phyloP scores from a whole-genome alignment of 2,113 vertebrate genomes.

The Tragelaphus strepsiceros region DNA sequence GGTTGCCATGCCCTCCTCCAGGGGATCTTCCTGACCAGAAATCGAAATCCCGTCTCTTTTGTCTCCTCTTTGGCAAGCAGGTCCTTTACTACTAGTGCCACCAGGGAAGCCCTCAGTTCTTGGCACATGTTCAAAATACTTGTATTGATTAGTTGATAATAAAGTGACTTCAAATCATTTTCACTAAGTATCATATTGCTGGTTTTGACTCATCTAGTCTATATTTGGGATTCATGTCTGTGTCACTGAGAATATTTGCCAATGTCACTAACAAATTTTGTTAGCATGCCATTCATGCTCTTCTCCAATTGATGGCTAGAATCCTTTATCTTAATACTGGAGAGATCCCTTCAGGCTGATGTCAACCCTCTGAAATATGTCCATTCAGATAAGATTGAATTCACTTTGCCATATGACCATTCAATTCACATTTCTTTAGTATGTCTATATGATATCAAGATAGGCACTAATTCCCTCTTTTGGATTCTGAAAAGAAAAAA shows the following conservation, averaged over 20 bases:
- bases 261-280: not conserved
- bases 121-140: not conserved
- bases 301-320: not conserved
- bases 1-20: not conserved
- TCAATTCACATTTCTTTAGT: not conserved
- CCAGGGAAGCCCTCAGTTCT: not conserved
- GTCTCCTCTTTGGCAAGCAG: not conserved
- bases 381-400: conserved; percentile 18
- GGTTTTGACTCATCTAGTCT: not conserved
- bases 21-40: not conserved
- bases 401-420: not conserved
- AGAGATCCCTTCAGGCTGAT: not conserved
- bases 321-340: not conserved
- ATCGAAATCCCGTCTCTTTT: fast-evolving
- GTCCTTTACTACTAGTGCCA: not conserved
- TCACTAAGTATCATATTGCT: not conserved
- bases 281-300: not conserved
- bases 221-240: not conserved
- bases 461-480: not conserved
- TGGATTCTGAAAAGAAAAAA: not conserved
- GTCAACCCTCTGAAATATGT: not conserved
- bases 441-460: not conserved
- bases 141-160: not conserved
- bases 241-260: not conserved
- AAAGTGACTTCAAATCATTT: not conserved